A percentile compares a stretch with the other conserved stretches of the same genome.
Evolutionary conservation across 1,140 invertebrate species (phyloP).

Genomic region (Pentalonia nigronervosa): DNA sequence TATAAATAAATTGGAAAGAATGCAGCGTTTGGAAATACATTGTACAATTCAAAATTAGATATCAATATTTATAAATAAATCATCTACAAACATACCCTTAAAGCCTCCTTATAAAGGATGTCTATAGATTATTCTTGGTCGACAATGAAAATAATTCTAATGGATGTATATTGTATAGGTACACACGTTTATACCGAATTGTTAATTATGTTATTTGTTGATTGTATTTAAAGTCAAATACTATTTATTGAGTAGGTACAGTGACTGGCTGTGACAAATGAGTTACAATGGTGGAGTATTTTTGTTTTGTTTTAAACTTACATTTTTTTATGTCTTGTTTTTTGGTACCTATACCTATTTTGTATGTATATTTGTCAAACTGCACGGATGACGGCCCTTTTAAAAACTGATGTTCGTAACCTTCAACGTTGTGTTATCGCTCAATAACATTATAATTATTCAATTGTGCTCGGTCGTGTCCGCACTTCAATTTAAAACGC

Average conservation of each 20-base stretch:
- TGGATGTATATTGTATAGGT: neutral
- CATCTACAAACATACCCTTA: neutral
- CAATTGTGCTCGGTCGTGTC: conserved; percentile 11
- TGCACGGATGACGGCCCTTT: neutral
- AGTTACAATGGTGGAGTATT: neutral
- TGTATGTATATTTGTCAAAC: neutral
- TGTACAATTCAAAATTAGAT: neutral
- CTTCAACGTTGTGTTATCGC: conserved; percentile 16
- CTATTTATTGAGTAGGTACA: neutral
- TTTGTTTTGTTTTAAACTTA: neutral
- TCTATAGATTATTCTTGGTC: neutral
- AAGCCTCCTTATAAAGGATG: neutral
- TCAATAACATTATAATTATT: conserved; percentile 41
- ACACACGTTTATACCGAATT: neutral
- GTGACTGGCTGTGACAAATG: neutral
- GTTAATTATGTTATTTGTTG: neutral
- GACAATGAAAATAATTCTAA: neutral
- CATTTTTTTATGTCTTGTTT: neutral
- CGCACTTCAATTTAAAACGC: conserved; percentile 26
- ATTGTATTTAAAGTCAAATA: neutral
- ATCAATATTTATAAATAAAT: neutral
- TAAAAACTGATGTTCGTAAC: neutral
- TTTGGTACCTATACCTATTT: neutral
- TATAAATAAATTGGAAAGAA: neutral
- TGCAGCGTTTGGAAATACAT: neutral